Evolutionary conservation across 2,113 vertebrate species (phyloP).

Genomic region (Quiscalus mexicanus): DNA sequence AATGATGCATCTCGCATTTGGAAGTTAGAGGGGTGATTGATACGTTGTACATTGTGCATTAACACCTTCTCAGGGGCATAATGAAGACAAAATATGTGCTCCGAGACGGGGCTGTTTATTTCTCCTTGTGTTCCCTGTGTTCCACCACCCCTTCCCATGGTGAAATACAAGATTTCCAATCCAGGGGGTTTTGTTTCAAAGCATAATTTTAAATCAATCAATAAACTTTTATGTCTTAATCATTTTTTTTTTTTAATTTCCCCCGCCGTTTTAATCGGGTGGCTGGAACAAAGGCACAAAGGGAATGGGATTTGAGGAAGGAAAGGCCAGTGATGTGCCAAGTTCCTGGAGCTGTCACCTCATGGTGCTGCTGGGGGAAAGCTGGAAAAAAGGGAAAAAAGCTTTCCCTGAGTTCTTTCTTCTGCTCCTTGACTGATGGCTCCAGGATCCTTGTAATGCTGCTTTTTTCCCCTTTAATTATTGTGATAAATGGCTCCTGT

Average conservation of each 20-base stretch:
- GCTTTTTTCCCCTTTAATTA: neutral
- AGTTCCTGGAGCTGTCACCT: neutral
- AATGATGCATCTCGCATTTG: conserved; percentile 79
- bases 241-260: no score
- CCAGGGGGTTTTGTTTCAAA: conserved; percentile 25
- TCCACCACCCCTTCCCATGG: neutral
- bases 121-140: neutral
- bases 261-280: neutral
- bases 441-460: neutral
- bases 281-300: neutral
- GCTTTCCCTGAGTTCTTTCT: neutral
- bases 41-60: conserved; percentile 71
- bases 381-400: neutral
- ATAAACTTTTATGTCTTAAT: conserved; percentile 41
- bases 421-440: neutral
- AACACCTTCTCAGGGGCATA: conserved; percentile 75
- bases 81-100: conserved; percentile 73
- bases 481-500: neutral
- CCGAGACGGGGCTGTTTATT: conserved; percentile 56
- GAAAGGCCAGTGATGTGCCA: neutral
- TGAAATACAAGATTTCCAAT: neutral
- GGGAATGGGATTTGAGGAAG: neutral
- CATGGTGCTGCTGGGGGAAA: neutral
- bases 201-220: conserved; percentile 46
- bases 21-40: conserved; percentile 79